Base-by-base conservation (phyloP, 2,888 invertebrate genomes). In the Mayetiola destructor region DNA sequence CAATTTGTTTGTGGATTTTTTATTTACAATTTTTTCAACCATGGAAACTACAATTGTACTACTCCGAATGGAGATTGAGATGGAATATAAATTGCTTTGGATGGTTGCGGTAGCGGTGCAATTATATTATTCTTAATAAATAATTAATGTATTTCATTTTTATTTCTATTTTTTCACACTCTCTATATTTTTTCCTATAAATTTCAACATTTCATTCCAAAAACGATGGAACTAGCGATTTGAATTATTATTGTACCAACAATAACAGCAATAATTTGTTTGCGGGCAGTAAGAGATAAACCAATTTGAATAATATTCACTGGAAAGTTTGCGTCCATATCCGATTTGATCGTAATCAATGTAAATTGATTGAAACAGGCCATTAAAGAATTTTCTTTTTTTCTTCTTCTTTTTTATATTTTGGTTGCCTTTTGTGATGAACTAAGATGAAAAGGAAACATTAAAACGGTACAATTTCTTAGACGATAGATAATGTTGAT, bases 181-280 rank as follows among this genome's bases (percentile, higher is more conserved):
- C 3, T 36, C n/a, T 36, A 4, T 14, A 12, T 36, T 4, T 36
- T 3, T 42, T 4, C 3, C 23, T 48, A 48, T 48, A 48, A 27
- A 27, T 23, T 23, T 48, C 27, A 23, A 27, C 48, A 48, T 21
- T 23, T 4, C 36, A 36, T 12, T n/a, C 39, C 6, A 3, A 39
- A 39, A 4, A 14, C 48, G n/a, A n/a, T n/a, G n/a, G n/a, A 48
- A 48, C 48, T 48, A 48, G 48, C n/a, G n/a, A n/a, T n/a, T n/a
- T n/a, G n/a, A n/a, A n/a, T n/a, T n/a, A n/a, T n/a, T n/a, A n/a
- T n/a, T n/a, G n/a, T n/a, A n/a, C n/a, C n/a, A n/a, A n/a, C n/a
- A n/a, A n/a, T n/a, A n/a, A n/a, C n/a, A n/a, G n/a, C 48, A 27
- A 48, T 48, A 48, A 48, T 48, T 48, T 48, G 48, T 48, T 48